phyloP scores from a whole-genome alignment of 1,140 invertebrate genomes.

The Drosophila auraria region DNA sequence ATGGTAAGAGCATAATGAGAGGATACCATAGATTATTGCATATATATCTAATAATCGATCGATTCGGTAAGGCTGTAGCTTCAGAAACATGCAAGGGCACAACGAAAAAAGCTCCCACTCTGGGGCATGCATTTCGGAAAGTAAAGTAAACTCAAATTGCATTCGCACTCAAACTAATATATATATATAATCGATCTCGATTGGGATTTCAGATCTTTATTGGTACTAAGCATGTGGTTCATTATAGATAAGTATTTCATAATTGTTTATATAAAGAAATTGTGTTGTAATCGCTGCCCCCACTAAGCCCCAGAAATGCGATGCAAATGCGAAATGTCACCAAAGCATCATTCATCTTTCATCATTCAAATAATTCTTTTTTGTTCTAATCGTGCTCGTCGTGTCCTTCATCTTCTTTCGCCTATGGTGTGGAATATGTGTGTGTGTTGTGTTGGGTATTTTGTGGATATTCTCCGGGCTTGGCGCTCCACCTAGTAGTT shows the following conservation, averaged over 20 bases:
- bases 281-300: conserved; percentile 22
- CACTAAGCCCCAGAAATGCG: conserved; percentile 20
- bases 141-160: conserved; percentile 4
- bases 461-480: conserved; percentile 6
- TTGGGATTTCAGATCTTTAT: conserved; percentile 57
- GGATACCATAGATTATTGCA: conserved; percentile 52
- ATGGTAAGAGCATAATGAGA: conserved; percentile 70
- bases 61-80: neutral
- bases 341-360: conserved; percentile 3
- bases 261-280: conserved; percentile 44
- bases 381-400: conserved; percentile 27
- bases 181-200: conserved; percentile 12
- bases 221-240: conserved; percentile 43
- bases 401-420: conserved; percentile 11
- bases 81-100: conserved; percentile 26
- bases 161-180: conserved; percentile 18
- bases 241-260: conserved; percentile 48
- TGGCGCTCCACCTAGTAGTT: conserved; percentile 54
- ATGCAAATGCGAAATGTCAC: conserved; percentile 27
- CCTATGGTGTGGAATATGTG: conserved; percentile 29
- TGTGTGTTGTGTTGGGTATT: conserved; percentile 4
- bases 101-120: conserved; percentile 18
- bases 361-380: conserved; percentile 2
- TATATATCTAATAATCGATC: conserved; percentile 19
- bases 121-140: conserved; percentile 36